These are phyloP conservation scores for Zhengitettix transpicula DNA, from an alignment of 2,888 invertebrate genomes.

Conservation along the genomic window DNA sequence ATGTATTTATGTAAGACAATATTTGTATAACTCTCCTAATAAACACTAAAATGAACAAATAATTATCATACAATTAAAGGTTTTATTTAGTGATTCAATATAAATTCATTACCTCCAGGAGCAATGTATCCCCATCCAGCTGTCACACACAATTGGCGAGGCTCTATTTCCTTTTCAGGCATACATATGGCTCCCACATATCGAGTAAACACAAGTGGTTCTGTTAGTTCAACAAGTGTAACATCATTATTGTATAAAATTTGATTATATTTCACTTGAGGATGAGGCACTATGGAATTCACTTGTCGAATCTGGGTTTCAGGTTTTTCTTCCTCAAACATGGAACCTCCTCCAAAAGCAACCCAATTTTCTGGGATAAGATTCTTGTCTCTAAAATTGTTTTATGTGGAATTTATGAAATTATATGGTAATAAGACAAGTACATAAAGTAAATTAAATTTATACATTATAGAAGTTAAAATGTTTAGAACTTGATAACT, in stretches of 20 bases:
- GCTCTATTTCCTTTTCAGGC: constrained; percentile 27
- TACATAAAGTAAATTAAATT: no score
- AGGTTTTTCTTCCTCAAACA: constrained; percentile 20
- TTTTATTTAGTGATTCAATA: background rate
- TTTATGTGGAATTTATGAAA: no score
- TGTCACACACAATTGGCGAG: constrained; percentile 35
- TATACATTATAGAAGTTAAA: no score
- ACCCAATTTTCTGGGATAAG: constrained; percentile 16
- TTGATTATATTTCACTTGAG: constrained; percentile 36
- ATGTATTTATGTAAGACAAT: no score
- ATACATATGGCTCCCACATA: constrained; percentile 40
- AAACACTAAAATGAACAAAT: no score
- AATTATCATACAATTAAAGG: no score
- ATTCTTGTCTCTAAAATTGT: constrained; percentile 16
- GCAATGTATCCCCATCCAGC: constrained; percentile 39
- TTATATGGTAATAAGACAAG: background rate
- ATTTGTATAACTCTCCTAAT: no score
- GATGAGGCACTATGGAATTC: constrained; percentile 31
- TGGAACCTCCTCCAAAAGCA: constrained; percentile 16
- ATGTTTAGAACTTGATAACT: no score
- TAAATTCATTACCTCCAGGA: constrained; percentile 25
- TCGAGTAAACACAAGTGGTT: constrained; percentile 32
- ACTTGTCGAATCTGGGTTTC: constrained; percentile 19
- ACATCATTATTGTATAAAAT: constrained; percentile 39
- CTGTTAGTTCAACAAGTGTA: constrained; percentile 33